Base-by-base conservation (phyloP, 2,113 vertebrate species). In the Sterna hirundo region DNA sequence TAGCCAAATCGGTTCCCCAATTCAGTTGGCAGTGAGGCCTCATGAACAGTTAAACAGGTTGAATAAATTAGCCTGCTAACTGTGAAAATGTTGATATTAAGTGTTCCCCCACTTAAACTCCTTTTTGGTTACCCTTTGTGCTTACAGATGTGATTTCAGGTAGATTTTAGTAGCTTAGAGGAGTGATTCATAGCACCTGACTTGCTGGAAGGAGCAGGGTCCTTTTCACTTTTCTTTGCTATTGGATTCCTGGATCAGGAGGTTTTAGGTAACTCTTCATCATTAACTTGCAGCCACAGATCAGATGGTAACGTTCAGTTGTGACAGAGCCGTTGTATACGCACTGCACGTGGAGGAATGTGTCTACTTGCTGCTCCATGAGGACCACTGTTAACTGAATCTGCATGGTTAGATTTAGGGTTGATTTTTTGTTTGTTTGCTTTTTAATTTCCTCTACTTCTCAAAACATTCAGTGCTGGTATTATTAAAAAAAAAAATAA, bases 371-470 rank as follows among this genome's bases (percentile, higher is more conserved):
- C 20, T 81, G 1, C 58, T 51, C 51, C 17, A 1, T 9, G 55
- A 38, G 38, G 21, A 68, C 72, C 11, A 2, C 34, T 49, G 34
- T 19, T 29, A 17, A 61, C 40, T 82, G 57, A 76, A 60, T 69
- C 61, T 77, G 27, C 18, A 4, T 46, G 42, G 20, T 40, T 66
- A 21, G 51, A 66, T 83, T 74, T 77, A 47, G 49, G 18, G 15
- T 34, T 72, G 74, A 3, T 13, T 76, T 27, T 57, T 68, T 84
- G 21, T 57, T 72, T 84, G 21, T 13, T 27, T 40, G 46, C 36
- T 87, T 86, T 42, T 92, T 87, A 69, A 83, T 94, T 97, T 94
- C 79, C 82, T 83, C 49, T 82, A 11, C 42, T 83, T 76, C 62
- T 90, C 3, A 0, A 61, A 90, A 42, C 60, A 65, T 60, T 88